Evolutionary conservation across 2,888 invertebrate species (phyloP).

Genomic region (Clanis bilineata): DNA sequence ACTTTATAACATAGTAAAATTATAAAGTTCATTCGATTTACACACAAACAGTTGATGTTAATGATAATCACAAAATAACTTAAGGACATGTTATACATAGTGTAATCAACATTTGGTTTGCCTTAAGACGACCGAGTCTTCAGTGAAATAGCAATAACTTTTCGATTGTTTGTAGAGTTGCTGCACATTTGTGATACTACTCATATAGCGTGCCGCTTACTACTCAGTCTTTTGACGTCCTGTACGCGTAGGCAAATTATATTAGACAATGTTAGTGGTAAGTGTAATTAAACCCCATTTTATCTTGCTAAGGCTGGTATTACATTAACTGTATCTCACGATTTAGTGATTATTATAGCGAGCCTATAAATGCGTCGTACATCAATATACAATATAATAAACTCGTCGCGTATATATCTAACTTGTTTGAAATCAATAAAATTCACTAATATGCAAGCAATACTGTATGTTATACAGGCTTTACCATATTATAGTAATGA

Average conservation of each 20-base stretch:
- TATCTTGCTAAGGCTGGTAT: slow-evolving; percentile 45
- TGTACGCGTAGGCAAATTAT: slow-evolving; percentile 75
- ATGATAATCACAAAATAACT: slow-evolving; percentile 40
- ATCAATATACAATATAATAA: background rate
- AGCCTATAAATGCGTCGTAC: slow-evolving; percentile 7
- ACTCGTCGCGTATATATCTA: background rate
- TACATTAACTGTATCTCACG: slow-evolving; percentile 23
- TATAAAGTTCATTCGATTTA: slow-evolving; percentile 14
- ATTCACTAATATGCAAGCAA: slow-evolving; percentile 33
- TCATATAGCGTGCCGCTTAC: slow-evolving; percentile 71
- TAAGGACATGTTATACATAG: slow-evolving; percentile 39
- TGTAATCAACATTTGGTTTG: slow-evolving; percentile 66
- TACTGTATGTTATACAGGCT: slow-evolving; percentile 41
- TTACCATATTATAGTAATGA: slow-evolving; percentile 53
- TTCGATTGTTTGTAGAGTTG: slow-evolving; percentile 66
- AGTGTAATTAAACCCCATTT: slow-evolving; percentile 71
- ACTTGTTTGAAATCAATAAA: slow-evolving; percentile 27
- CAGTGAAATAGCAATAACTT: slow-evolving; percentile 76
- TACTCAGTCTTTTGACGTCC: slow-evolving; percentile 75
- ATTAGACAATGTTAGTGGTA: slow-evolving; percentile 75
- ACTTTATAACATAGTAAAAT: background rate
- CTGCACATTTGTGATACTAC: slow-evolving; percentile 77
- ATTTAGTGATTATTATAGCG: slow-evolving; percentile 6
- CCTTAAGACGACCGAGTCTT: slow-evolving; percentile 70
- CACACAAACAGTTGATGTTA: slow-evolving; percentile 23